Conservation (phyloP, 92 coral and sea anemone species). For the Porites evermanni region DNA sequence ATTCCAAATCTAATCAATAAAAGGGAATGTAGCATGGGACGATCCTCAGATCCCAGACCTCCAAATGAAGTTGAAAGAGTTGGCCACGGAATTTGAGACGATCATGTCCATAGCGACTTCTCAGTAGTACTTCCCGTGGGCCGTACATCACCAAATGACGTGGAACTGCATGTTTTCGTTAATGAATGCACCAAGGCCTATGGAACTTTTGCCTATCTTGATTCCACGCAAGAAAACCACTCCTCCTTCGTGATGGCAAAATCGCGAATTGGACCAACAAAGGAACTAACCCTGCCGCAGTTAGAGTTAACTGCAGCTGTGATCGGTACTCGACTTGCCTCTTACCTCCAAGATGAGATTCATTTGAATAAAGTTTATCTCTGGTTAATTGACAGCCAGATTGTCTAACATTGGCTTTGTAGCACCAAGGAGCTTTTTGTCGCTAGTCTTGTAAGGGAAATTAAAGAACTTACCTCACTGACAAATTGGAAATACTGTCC, state of each 20-base stretch:
- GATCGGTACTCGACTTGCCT: conserved; percentile 47
- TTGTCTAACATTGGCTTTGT: conserved; percentile 64
- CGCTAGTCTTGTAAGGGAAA: conserved; percentile 28
- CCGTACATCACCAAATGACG: neutral
- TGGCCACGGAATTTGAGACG: no score
- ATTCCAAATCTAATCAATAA: no score
- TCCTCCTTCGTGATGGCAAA: conserved; percentile 30
- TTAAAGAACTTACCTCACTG: conserved; percentile 14
- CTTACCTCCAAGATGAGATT: conserved; percentile 9
- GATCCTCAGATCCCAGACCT: no score
- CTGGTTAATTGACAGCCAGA: conserved; percentile 62
- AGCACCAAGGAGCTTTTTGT: conserved; percentile 33
- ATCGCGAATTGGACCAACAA: conserved; percentile 37
- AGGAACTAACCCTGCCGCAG: conserved; percentile 43
- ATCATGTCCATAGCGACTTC: no score
- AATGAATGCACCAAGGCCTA: conserved; percentile 45
- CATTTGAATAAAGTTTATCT: conserved; percentile 9
- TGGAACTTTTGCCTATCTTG: conserved; percentile 49
- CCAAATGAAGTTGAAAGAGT: no score
- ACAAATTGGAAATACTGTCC: conserved; percentile 52
- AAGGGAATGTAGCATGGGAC: no score
- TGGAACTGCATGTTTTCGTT: conserved; percentile 48
- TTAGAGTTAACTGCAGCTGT: conserved; percentile 60
- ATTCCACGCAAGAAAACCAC: neutral
- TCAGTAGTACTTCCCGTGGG: neutral